These are phyloP conservation scores for Phrynosoma blainvillii DNA, from an alignment of 2,113 vertebrate genomes.

Conservation along the genomic window DNA sequence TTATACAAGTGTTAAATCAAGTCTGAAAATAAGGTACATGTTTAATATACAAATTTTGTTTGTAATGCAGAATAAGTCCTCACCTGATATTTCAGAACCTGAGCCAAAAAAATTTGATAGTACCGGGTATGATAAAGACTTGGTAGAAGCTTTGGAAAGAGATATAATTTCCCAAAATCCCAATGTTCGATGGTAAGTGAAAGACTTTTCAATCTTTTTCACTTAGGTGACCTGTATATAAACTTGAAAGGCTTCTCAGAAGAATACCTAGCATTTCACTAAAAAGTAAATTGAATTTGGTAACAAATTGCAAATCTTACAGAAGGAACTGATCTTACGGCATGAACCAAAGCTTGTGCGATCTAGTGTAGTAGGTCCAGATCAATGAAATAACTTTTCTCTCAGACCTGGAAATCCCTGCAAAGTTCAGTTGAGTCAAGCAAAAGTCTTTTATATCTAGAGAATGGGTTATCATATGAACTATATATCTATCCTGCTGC, in stretches of 20 bases:
- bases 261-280: not conserved
- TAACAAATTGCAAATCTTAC: not conserved
- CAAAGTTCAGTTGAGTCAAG: not conserved
- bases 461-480: not conserved
- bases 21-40: not conserved
- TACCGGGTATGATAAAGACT: constrained; percentile 93
- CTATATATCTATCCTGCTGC: not conserved
- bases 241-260: not conserved
- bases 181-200: constrained; percentile 91
- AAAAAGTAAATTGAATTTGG: not conserved
- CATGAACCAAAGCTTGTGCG: not conserved
- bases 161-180: constrained; percentile 98
- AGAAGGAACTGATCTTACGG: not conserved
- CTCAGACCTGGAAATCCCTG: not conserved
- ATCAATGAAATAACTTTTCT: not conserved
- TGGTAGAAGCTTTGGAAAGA: constrained; percentile 94
- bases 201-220: constrained; percentile 11
- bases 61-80: constrained; percentile 83
- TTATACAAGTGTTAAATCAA: not conserved
- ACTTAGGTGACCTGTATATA: not conserved
- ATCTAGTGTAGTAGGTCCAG: not conserved
- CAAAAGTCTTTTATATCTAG: not conserved
- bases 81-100: constrained; percentile 84
- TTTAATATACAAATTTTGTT: not conserved
- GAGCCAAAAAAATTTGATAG: constrained; percentile 93